Evolutionary conservation across 2,888 invertebrate genomes (phyloP), one percentile per base, ranked within the genome.

Genomic region (Teleogryllus oceanicus): DNA sequence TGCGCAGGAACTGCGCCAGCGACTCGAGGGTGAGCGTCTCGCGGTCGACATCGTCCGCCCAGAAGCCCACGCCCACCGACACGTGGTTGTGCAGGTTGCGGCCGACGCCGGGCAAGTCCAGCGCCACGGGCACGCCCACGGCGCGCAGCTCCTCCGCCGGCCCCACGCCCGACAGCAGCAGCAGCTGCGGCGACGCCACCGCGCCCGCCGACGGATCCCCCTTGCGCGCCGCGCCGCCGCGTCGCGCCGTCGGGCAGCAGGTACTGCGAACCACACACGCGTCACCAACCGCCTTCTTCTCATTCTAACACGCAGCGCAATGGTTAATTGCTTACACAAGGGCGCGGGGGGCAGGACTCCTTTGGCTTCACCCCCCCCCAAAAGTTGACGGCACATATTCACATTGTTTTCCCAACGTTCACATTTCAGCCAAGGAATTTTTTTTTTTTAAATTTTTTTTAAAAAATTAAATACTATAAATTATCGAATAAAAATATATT

Each of bases 191-290:
- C 0, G 96, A 94, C 84, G 94, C 95, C 82, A 98, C 93, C 2
- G 96, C 91, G 0, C 97, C 97, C 2, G 95, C 95, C 18, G 94
- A 93, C 20, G 84, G 79, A 97, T 94, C 92, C 88, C 96, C 96
- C 85, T 93, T 94, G 2, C 89, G 89, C 0, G 93, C 94, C 77
- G 87, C 0, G 91, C 91, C 85, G 83, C 82, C 87, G 85, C 50
- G 83, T 83, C 50, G 83, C 82, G 2, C 87, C 87, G 74, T 84
- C 85, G 62, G 62, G 62, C 16, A 62, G 62, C n/a, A 62, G n/a
- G 62, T 62, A 62, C 62, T 62, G 62, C 13, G n/a, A 21, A 21
- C 21, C 21, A 21, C 21, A 21, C 21, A 21, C 21, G 1, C 21
- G 21, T 21, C 21, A 21, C 21, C 21, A 21, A 21, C 21, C 21